Evolutionary conservation across 2,797 vertebrate species (phyloP).

Genomic region (Peromyscus nudipes): DNA sequence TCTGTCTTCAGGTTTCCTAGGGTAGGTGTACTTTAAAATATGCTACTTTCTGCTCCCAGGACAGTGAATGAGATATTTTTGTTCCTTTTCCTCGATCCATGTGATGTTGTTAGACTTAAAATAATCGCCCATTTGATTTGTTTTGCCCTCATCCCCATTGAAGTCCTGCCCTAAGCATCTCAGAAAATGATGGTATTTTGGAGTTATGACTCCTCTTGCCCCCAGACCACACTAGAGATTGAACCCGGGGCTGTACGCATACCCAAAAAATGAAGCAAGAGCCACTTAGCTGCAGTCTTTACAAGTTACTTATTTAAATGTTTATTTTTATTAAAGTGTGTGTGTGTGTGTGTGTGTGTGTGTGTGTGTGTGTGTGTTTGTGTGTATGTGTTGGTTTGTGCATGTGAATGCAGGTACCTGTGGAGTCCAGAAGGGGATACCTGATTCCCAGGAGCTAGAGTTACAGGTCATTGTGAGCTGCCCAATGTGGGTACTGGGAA

Average conservation of each 20-base stretch:
- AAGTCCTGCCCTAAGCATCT: neutral
- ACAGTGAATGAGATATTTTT: neutral
- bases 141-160: neutral
- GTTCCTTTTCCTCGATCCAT: neutral
- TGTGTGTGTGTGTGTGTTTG: neutral
- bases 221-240: neutral
- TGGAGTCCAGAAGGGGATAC: neutral
- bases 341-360: neutral
- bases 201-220: neutral
- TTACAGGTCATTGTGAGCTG: neutral
- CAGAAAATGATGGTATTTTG: neutral
- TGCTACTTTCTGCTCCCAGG: neutral
- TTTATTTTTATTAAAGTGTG: neutral
- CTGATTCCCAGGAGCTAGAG: neutral
- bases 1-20: neutral
- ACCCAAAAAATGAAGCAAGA: neutral
- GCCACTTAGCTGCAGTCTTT: neutral
- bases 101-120: neutral
- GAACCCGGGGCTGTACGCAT: neutral
- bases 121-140: neutral
- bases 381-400: neutral
- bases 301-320: neutral
- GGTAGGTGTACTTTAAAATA: neutral
- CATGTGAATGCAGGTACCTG: neutral
- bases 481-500: neutral